These are phyloP conservation scores for rat (Rattus norvegicus) DNA, from an alignment of 2,113 vertebrate genomes.

Conservation along the genomic window DNA sequence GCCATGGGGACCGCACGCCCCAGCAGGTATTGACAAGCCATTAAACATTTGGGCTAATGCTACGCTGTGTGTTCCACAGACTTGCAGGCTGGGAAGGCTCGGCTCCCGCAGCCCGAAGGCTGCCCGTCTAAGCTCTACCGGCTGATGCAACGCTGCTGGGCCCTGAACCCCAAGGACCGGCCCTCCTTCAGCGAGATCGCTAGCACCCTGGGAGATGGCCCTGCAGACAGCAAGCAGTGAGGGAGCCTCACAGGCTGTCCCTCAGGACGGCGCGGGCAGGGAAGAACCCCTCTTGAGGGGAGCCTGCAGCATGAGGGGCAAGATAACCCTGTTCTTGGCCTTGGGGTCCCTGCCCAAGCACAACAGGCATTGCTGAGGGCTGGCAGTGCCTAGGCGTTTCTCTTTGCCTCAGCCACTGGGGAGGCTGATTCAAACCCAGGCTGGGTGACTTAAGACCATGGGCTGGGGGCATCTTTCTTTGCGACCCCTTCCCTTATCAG, in stretches of 20 bases:
- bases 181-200: conserved; percentile 96
- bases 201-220: conserved; percentile 90
- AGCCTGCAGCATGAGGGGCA: conserved; percentile 60
- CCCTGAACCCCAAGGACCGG: conserved; percentile 94
- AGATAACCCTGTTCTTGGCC: conserved; percentile 5
- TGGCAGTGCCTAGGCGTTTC: conserved; percentile 53
- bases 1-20: neutral
- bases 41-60: neutral
- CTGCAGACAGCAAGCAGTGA: conserved; percentile 95
- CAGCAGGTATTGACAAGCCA: neutral
- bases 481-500: conserved; percentile 64
- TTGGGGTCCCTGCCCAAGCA: neutral
- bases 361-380: conserved; percentile 47
- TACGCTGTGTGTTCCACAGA: conserved; percentile 80
- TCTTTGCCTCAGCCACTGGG: neutral
- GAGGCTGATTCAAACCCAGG: conserved; percentile 36
- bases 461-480: conserved; percentile 68
- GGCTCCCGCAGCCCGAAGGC: conserved; percentile 90
- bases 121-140: conserved; percentile 94
- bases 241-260: conserved; percentile 60
- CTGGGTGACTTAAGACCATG: conserved; percentile 30
- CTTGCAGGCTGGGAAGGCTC: conserved; percentile 92
- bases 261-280: conserved; percentile 53
- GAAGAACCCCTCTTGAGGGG: conserved; percentile 41
- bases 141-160: conserved; percentile 97